Evolutionary conservation across 2,797 vertebrate species (phyloP), one percentile per base, ranked within the genome.

Genomic region (Zenarchopterus dispar): DNA sequence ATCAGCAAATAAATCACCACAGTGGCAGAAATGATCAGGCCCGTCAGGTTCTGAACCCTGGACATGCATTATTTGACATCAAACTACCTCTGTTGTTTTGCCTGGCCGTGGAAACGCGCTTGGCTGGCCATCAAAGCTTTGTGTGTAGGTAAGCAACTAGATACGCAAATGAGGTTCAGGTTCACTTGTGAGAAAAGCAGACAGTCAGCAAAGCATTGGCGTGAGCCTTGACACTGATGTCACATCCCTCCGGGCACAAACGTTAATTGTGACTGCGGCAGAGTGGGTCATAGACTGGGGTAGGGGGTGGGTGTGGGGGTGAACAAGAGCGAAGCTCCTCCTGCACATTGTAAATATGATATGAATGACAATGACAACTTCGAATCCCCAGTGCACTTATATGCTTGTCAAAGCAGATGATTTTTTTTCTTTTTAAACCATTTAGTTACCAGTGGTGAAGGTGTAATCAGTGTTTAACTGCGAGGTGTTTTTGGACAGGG

Each of bases 311-410:
- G n/a, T n/a, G n/a, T n/a, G 8, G 17, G 58, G 23, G 50, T 19
- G 43, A 49, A 62, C 43, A 56, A 54, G 36, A 43, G 45, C 5
- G 31, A 70, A 18, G 55, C 15, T 5, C 41, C 46, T 51, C 46
- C 62, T 57, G 51, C 46, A 59, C 61, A 21, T 36, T 43, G 17
- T 60, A 63, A 56, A 75, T 57, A 63, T 41, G 41, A 73, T 69
- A 69, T 56, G 56, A 84, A 80, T 76, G 62, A 70, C 74, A 71
- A 84, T 75, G 65, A 77, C 48, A n/a, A 9, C 26, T 18, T 22
- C 61, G 75, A 39, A 69, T 23, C 11, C 44, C 51, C 11, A 10
- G 33, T 11, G 33, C 33, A 36, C 9, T 36, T 36, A 36, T 36
- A 36, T 11, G 33, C 33, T 36, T 36, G 33, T 59, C 70, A 74